A percentile compares a stretch with the other conserved stretches of the same genome.
Conservation (phyloP, 2,888 invertebrate genomes). For the Matsumyia berberina region DNA sequence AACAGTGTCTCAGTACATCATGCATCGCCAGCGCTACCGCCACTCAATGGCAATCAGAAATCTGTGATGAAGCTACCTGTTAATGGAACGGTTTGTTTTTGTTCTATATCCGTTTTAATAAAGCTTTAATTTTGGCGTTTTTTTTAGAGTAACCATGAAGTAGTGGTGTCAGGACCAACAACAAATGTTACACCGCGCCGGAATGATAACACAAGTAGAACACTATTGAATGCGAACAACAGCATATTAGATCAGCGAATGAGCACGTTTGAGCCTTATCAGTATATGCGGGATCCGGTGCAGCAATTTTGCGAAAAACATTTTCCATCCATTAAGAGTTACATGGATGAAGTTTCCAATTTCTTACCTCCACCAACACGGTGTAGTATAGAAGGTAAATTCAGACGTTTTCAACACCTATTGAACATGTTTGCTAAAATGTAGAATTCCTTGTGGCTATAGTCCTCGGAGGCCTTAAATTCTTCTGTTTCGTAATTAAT, state of each 20-base stretch:
- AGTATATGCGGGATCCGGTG: constrained; percentile 94
- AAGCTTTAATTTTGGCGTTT: background rate
- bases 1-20: constrained; percentile 84
- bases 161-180: constrained; percentile 87
- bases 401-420: too few species aligned
- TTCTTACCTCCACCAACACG: constrained; percentile 95
- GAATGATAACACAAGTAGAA: constrained; percentile 91
- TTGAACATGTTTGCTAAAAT: background rate
- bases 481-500: too few species aligned
- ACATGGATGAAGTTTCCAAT: constrained; percentile 94
- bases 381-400: constrained; percentile 95
- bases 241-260: constrained; percentile 87
- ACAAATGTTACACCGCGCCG: constrained; percentile 87
- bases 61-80: constrained; percentile 84
- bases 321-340: constrained; percentile 94
- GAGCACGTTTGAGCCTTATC: constrained; percentile 94
- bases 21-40: constrained; percentile 83
- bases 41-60: constrained; percentile 82
- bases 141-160: constrained; percentile 81
- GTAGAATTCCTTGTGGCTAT: too few species aligned
- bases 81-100: constrained; percentile 80
- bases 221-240: constrained; percentile 87
- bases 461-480: too few species aligned
- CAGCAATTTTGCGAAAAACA: constrained; percentile 99
- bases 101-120: background rate